Evolutionary conservation across 2,888 invertebrate genomes (phyloP).

Genomic region (Pocota personata): DNA sequence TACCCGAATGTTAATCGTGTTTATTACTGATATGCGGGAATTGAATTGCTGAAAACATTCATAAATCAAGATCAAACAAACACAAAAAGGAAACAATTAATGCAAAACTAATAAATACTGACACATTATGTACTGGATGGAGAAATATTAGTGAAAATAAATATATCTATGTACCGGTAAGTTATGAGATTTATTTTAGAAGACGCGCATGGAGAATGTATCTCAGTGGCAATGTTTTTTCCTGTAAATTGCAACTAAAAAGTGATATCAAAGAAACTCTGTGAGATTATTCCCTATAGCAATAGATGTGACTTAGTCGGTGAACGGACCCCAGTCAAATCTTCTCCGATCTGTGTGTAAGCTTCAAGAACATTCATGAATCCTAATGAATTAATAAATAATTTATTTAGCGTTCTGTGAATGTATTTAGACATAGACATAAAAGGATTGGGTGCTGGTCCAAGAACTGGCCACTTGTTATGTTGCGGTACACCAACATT

Average conservation of each 20-base stretch:
- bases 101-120: constrained; percentile 27
- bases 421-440: too few species aligned
- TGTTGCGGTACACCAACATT: too few species aligned
- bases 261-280: neutral
- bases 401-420: too few species aligned
- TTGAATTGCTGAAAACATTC: constrained; percentile 1
- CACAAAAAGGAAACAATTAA: constrained; percentile 26
- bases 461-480: too few species aligned
- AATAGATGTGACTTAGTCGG: too few species aligned
- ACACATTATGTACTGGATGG: neutral
- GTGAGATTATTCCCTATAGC: too few species aligned
- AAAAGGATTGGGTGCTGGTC: too few species aligned
- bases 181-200: neutral
- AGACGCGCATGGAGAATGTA: neutral
- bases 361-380: too few species aligned
- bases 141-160: neutral
- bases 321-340: too few species aligned
- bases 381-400: too few species aligned
- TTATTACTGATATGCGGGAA: constrained; percentile 1
- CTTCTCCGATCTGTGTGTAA: too few species aligned
- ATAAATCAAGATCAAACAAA: constrained; percentile 23
- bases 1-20: neutral
- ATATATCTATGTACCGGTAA: too few species aligned
- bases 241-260: neutral
- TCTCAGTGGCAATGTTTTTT: neutral